A percentile compares a stretch with the other conserved stretches of the same genome.
These are phyloP conservation scores for Chroicocephalus ridibundus DNA, from an alignment of 2,113 vertebrate species.

Conservation along the genomic window DNA sequence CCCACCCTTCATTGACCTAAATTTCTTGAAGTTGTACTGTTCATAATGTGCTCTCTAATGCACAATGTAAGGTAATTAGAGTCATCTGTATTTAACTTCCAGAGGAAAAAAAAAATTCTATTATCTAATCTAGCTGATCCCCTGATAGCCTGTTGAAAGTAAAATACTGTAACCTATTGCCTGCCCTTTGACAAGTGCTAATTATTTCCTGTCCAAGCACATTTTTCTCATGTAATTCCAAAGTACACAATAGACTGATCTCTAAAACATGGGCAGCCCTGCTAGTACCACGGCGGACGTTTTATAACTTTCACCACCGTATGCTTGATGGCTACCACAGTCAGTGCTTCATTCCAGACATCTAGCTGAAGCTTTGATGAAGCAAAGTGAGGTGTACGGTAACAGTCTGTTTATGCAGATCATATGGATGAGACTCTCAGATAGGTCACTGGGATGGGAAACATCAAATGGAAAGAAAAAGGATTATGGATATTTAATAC, in stretches of 20 bases:
- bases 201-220: constrained; percentile 86
- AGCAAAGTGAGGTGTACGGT: constrained; percentile 74
- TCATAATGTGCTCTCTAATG: constrained; percentile 65
- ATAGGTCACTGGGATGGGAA: constrained; percentile 75
- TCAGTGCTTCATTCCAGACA: constrained; percentile 69
- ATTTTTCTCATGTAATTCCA: constrained; percentile 72
- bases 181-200: constrained; percentile 79
- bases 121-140: constrained; percentile 80
- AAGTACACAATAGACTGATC: constrained; percentile 69
- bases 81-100: constrained; percentile 76
- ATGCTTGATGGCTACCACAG: constrained; percentile 70
- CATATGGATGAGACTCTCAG: constrained; percentile 70
- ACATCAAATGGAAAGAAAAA: constrained; percentile 70
- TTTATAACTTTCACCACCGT: constrained; percentile 84
- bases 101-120: constrained; percentile 67
- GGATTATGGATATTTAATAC: constrained; percentile 71
- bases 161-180: constrained; percentile 81
- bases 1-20: constrained; percentile 32
- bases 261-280: constrained; percentile 53
- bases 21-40: constrained; percentile 59
- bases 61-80: constrained; percentile 71
- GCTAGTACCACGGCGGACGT: constrained; percentile 46
- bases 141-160: constrained; percentile 75
- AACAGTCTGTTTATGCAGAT: constrained; percentile 81
- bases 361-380: constrained; percentile 73